Evolutionary conservation across 1,140 invertebrate species (phyloP).

Genomic region (Agrilus planipennis): DNA sequence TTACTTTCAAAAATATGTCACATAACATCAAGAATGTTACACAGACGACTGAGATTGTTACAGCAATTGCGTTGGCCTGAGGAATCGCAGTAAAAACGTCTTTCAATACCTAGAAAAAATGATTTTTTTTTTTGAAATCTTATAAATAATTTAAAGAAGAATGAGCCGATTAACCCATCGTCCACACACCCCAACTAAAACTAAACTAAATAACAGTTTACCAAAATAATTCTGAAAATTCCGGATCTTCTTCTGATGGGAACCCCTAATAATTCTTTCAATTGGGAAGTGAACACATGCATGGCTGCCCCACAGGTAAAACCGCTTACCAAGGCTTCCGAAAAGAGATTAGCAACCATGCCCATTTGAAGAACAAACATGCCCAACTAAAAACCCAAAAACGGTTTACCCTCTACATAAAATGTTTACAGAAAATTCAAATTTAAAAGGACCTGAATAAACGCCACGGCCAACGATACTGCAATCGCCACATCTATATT

Average conservation of each 20-base stretch:
- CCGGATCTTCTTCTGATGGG: constrained; percentile 47
- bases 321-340: constrained; percentile 80
- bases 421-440: constrained; percentile 1
- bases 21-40: constrained; percentile 59
- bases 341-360: constrained; percentile 70
- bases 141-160: too few relatives aligned
- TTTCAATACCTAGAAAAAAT: constrained; percentile 51
- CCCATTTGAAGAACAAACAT: constrained; percentile 80
- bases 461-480: constrained; percentile 54
- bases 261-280: constrained; percentile 78
- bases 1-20: constrained; percentile 70
- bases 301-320: constrained; percentile 85
- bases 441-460: constrained; percentile 46
- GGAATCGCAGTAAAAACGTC: constrained; percentile 50
- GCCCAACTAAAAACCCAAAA: constrained; percentile 44
- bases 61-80: constrained; percentile 48
- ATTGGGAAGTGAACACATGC: constrained; percentile 78
- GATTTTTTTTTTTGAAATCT: too few relatives aligned
- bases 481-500: constrained; percentile 55
- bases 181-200: too few relatives aligned
- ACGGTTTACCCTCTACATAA: constrained; percentile 10
- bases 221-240: constrained; percentile 59
- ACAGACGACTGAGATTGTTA: constrained; percentile 55
- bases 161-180: too few relatives aligned
- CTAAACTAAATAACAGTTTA: too few relatives aligned